A percentile compares a stretch with the other conserved stretches of the same genome.
These are phyloP conservation scores for Bettongia penicillata DNA, from an alignment of 2,113 vertebrate species.

Conservation along the genomic window DNA sequence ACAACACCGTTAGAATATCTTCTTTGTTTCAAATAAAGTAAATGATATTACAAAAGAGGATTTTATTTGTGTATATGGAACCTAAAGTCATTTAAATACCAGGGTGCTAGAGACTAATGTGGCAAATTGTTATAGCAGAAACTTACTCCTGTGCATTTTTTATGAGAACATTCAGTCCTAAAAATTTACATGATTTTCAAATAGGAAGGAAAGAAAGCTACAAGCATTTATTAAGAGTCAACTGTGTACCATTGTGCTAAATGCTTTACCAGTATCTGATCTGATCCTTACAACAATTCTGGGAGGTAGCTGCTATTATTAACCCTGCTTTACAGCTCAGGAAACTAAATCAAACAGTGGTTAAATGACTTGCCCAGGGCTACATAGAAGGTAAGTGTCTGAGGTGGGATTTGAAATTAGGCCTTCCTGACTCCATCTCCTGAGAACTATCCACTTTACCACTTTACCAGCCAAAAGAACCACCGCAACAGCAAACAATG, in stretches of 20 bases:
- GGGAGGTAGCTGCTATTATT: neutral
- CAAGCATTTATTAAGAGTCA: neutral
- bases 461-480: too few species aligned
- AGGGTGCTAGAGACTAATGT: constrained; percentile 42
- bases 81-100: constrained; percentile 7
- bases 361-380: neutral
- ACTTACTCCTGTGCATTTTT: neutral
- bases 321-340: neutral
- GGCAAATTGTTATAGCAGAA: neutral
- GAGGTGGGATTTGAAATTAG: neutral
- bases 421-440: neutral
- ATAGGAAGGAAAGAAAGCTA: neutral
- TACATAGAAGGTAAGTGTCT: neutral
- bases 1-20: neutral
- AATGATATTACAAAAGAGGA: constrained; percentile 49
- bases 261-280: neutral
- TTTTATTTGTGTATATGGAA: constrained; percentile 28
- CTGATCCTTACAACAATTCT: neutral
- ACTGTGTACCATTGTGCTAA: neutral
- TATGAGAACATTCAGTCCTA: neutral
- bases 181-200: neutral
- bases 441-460: neutral
- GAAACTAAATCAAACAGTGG: neutral
- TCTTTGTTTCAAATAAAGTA: neutral
- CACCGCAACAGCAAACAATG: too few species aligned